phyloP scores from a whole-genome alignment of 2,113 vertebrate species.

The Psammodynastes pulverulentus region DNA sequence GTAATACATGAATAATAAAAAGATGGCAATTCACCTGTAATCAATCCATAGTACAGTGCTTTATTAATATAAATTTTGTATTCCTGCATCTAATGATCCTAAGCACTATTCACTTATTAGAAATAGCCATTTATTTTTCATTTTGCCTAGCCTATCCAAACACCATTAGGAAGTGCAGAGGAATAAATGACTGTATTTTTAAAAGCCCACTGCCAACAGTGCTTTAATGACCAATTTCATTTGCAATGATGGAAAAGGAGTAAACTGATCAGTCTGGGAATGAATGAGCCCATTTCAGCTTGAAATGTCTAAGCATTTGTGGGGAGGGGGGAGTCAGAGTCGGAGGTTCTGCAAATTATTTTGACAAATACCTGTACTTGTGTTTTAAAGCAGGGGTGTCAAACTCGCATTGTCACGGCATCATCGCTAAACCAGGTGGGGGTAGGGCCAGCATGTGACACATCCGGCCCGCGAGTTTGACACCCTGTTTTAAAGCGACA shows the following conservation, averaged over 20 bases:
- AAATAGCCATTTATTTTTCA: slow-evolving; percentile 5
- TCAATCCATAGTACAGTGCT: not conserved
- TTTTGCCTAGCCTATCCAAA: not conserved
- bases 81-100: not conserved
- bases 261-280: not conserved
- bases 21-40: slow-evolving; percentile 2
- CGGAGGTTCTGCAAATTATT: not conserved
- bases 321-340: not conserved
- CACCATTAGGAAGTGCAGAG: slow-evolving; percentile 21
- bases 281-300: slow-evolving; percentile 1
- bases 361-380: not conserved
- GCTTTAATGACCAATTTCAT: slow-evolving; percentile 14
- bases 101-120: slow-evolving; percentile 10
- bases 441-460: no score
- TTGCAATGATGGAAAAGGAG: not conserved
- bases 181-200: not conserved
- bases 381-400: no score
- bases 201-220: not conserved
- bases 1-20: not conserved
- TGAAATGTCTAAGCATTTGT: not conserved
- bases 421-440: no score
- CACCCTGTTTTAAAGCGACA: not conserved
- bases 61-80: not conserved
- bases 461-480: no score
- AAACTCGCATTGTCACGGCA: no score